Evolutionary conservation across 2,888 invertebrate genomes (phyloP), one percentile per base, ranked within the genome.

Genomic region (Uloborus plumipes): DNA sequence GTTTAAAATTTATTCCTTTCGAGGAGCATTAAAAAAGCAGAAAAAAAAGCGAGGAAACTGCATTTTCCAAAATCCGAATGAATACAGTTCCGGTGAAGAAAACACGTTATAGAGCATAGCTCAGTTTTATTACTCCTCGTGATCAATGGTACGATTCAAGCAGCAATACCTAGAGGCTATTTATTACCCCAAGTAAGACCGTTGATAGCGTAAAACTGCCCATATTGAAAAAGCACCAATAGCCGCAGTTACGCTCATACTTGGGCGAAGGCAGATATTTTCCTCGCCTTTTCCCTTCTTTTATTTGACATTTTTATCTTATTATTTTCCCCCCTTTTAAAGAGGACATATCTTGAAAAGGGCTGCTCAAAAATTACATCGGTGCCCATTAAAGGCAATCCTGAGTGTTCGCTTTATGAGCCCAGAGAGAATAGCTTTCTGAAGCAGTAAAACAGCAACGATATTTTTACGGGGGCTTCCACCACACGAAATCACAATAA

Each of bases 201-300:
- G 79, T 72, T 79, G 79, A 79, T 79, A 79, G 79, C 72, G 73
- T 73, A 79, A 73, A 79, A 79, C 73, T 73, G 73, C 79, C 67
- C 73, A 49, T 59, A 72, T 51, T 49, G 59, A 61, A 59, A 67
- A 58, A 22, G 74, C 53, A 16, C 26, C n/a, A 47, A 18, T 65
- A 47, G 50, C 50, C 66, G 16, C 31, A 31, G 47, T 39, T 66
- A 50, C 66, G 62, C 39, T 47, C 66, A 49, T 16, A 65, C 65
- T 49, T 16, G 18, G 16, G 31, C 15, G 22, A 51, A 66, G 20
- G 7, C 51, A n/a, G 53, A 53, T 53, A 53, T 53, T 53, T 53
- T 53, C n/a, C n/a, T 53, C 18, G n/a, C 53, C 53, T 53, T 53
- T 18, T 18, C n/a, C 53, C 18, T 53, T 53, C 31, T 31, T 7